Evolutionary conservation across 2,888 invertebrate genomes (phyloP).

Genomic region (Pachymerium ferrugineum): DNA sequence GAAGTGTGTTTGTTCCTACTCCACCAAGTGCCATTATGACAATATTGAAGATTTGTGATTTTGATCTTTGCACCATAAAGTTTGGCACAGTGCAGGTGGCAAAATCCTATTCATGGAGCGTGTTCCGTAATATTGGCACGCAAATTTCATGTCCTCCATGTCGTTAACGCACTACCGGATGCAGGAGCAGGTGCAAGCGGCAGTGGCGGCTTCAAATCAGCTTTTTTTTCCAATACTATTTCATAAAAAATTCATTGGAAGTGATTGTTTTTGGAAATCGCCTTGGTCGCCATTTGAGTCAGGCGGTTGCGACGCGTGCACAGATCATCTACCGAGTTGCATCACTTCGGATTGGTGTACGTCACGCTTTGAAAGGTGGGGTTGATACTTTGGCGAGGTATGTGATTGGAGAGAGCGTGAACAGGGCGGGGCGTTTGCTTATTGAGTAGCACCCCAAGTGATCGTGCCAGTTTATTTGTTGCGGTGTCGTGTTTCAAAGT

Average conservation of each 20-base stretch:
- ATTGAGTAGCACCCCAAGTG: neutral
- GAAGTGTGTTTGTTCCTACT: no score
- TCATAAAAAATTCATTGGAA: constrained; percentile 21
- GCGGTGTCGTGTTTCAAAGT: constrained; percentile 14
- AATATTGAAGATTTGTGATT: neutral
- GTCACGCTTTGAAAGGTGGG: constrained; percentile 18
- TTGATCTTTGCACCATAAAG: constrained; percentile 10
- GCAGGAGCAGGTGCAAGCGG: constrained; percentile 1
- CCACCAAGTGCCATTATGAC: neutral
- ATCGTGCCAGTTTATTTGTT: neutral
- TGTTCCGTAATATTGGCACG: constrained; percentile 21
- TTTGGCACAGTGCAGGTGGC: constrained; percentile 18
- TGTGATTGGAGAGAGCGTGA: neutral
- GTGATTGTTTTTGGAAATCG: constrained; percentile 17
- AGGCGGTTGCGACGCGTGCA: constrained; percentile 20
- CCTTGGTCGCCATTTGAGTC: constrained; percentile 18
- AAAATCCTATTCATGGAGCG: constrained; percentile 21
- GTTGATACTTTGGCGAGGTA: neutral
- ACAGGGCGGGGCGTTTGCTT: constrained; percentile 1
- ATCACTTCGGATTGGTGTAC: constrained; percentile 18
- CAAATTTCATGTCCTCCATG: constrained; percentile 7
- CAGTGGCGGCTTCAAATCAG: constrained; percentile 10
- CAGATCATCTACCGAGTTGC: neutral
- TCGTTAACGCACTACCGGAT: constrained; percentile 1
- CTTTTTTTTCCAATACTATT: neutral